Base-by-base conservation (phyloP, 1,140 invertebrate species). In the Drosophila novamexicana region DNA sequence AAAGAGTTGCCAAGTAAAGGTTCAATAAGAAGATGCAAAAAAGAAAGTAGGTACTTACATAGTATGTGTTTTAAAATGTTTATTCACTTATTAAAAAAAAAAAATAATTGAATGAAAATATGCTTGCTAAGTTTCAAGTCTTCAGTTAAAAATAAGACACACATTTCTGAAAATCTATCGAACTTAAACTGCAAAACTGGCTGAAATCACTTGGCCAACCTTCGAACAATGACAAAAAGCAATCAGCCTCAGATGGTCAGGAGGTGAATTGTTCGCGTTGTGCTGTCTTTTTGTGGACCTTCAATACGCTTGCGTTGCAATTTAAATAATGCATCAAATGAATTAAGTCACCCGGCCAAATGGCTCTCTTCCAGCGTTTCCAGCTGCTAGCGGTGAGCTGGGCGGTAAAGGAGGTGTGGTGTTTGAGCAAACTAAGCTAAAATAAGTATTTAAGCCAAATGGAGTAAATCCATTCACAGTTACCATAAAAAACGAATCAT, bases 251-350 rank as follows among this genome's bases (percentile, higher is more conserved):
- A 32, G 6, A n/a, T 32, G 39, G 32, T n/a, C 29, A 34, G 47
- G 34, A 49, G 36, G 44, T 37, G 16, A 49, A 47, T 6, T 40
- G 42, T 44, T 69, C 37, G 47, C 58, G 39, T 40, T 76, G 69
- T 72, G 63, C 22, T 47, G 62, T 42, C 47, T 74, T 63, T 73
- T 65, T 40, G 36, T 63, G 53, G 14, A 32, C 40, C 52, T 59
- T 75, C 49, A 72, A 76, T 63, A 32, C 58, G 79, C 79, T 68
- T 59, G 62, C 50, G 12, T 49, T 67, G 71, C 82, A 86, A 77
- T 86, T 88, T 88, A 82, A 86, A 76, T 86, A 85, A 81, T 86
- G 76, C 72, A 88, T 34, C 62, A 77, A 82, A 88, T 86, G 79
- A 82, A 86, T 88, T 88, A 77, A 79, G 61, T 71, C 75, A 49